Base-by-base conservation (phyloP, 2,888 invertebrate species). In the Galerucella pusilla region DNA sequence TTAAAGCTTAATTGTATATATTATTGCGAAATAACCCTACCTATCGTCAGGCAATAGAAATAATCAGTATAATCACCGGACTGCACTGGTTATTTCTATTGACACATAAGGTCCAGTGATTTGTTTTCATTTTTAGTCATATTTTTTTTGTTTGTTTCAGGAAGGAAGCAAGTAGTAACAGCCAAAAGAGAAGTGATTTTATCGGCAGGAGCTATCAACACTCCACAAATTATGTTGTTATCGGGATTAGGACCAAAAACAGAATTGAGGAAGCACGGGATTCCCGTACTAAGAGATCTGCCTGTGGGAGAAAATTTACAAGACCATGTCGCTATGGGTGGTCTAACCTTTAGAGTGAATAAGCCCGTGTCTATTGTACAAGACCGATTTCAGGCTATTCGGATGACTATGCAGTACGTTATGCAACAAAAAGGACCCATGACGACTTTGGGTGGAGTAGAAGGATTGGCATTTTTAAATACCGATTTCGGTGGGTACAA, bases 171-270 rank as follows among this genome's bases (percentile, higher is more conserved):
- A 83, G 88, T 92, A 0, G 93, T 94, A 0, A 88, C 91, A 75
- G 96, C 96, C 0, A 91, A 91, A 70, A 94, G 94, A 82, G 96
- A 96, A 87, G 92, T 98, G 0, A 94, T 98, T 66, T 85, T 98
- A 57, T 93, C 96, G 12, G 97, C 96, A 0, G 98, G 98, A 0
- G 92, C 97, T 0, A 95, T 98, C 45, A 97, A 97, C 85, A 94
- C 94, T 12, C 96, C 98, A 0, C 97, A 98, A 85, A 88, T 98
- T 69, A 88, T 98, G 76, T 96, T 97, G 96, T 87, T 98, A 0
- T 97, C 97, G 0, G 97, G 97, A 0, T 78, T 86, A 35, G 88
- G 88, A 7, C 87, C 95, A 0, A 89, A 89, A 71, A 88, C 92
- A 14, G 95, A 96, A 81, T 88, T 96, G 12, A 87, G 88, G 77